Base-by-base conservation (phyloP, 2,888 invertebrate species). In the Plusia festucae region DNA sequence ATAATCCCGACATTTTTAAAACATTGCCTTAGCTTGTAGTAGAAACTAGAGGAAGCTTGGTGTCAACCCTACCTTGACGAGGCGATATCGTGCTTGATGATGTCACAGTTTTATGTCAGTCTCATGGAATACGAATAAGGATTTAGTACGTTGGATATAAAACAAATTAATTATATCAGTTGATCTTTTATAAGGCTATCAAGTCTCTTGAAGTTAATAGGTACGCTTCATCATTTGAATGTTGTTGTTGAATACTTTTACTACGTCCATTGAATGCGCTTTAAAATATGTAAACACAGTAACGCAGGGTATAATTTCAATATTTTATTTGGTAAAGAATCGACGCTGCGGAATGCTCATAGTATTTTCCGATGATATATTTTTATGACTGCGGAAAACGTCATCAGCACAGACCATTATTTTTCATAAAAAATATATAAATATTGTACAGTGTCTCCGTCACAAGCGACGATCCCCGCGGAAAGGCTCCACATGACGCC, bases 1-100 rank as follows among this genome's bases (percentile, higher is more conserved):
- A 83, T 83, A 83, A 76, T 72, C 58, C 68, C 56, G 68, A 74
- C 71, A 73, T 77, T 80, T 80, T 80, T 77, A 70, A 80, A 70
- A 69, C 65, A 81, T 73, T 69, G 75, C 70, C 55, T 60, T 58
- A 63, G 68, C 63, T 71, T 73, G 40, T 46, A 51, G 60, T 51
- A 58, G 60, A 68, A 71, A 70, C 61, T 65, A 60, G 65, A 77
- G 54, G 32, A 60, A 44, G 24, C 61, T 71, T 46, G 53, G 63
- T 68, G 75, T 44, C 78, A 82, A 70, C 83, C 82, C 82, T 83
- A 66, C 40, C 57, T 60, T 68, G 69, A 74, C 63, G 63, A 22
- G 65, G 67, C 65, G 63, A 70, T 78, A 83, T 75, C 70, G 62
- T 59, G 68, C 65, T 53, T 70, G 73, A 68, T 73, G 70, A 73